These are phyloP conservation scores for Procavia capensis DNA, from an alignment of 2,113 vertebrate genomes.

Conservation along the genomic window DNA sequence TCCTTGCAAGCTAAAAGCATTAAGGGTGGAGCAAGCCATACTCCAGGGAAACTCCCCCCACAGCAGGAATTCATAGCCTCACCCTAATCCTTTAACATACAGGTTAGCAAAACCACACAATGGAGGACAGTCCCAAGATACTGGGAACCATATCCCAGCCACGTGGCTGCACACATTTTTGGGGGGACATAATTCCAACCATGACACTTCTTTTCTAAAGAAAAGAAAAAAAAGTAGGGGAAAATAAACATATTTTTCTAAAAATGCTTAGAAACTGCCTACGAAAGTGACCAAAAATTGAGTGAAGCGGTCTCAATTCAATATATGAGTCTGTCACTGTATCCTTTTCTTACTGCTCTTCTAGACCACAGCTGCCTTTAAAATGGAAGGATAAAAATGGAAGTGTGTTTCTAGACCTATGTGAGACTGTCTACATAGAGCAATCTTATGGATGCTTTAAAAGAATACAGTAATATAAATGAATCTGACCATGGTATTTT, in stretches of 20 bases:
- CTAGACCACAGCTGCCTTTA: background rate
- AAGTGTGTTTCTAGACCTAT: background rate
- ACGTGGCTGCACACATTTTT: no score
- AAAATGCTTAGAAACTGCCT: background rate
- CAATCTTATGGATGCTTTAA: background rate
- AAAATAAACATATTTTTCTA: background rate
- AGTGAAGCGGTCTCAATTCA: background rate
- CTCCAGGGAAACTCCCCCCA: no score
- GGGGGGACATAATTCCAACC: no score
- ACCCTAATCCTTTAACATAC: no score
- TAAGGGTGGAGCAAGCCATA: no score
- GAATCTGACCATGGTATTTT: background rate
- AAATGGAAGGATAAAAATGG: background rate
- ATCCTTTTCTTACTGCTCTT: background rate
- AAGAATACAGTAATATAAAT: fast-evolving
- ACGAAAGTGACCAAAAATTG: background rate
- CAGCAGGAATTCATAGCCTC: no score
- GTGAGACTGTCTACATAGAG: background rate
- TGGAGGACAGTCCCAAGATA: no score
- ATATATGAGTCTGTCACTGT: background rate
- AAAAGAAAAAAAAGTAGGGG: background rate
- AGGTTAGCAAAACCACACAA: no score
- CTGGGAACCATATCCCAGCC: no score
- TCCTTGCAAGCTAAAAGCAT: no score
- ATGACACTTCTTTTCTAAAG: background rate